phyloP scores from a whole-genome alignment of 2,113 vertebrate species.

The Osmerus mordax region DNA sequence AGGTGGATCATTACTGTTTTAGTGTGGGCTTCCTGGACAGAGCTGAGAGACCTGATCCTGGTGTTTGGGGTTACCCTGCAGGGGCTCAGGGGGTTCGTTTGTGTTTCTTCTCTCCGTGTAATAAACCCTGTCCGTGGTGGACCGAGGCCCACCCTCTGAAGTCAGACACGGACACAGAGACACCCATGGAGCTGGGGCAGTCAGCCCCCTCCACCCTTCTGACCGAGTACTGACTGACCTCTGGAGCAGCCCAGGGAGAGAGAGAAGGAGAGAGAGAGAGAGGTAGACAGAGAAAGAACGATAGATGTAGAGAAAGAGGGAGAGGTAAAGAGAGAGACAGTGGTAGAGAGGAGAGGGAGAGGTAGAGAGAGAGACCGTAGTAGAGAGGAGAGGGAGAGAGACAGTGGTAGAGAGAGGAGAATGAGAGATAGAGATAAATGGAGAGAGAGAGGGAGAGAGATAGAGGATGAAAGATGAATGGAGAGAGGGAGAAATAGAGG shows the following conservation, averaged over 20 bases:
- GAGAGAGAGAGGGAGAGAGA: background rate
- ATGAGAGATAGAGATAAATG: background rate
- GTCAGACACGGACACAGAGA: conserved; percentile 1
- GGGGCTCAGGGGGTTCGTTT: background rate
- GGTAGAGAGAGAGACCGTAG: background rate
- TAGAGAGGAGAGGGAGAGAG: background rate
- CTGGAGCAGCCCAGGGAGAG: background rate
- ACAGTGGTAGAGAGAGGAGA: background rate
- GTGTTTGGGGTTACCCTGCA: conserved; percentile 26
- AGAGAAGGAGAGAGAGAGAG: background rate
- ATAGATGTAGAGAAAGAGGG: background rate
- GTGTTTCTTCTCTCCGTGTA: conserved; percentile 14
- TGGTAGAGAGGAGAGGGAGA: background rate
- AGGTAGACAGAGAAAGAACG: background rate
- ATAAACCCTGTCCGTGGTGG: conserved; percentile 15
- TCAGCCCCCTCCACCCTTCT: background rate
- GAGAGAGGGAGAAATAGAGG: background rate
- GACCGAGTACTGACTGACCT: too few relatives aligned
- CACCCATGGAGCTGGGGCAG: background rate
- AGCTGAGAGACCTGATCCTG: conserved; percentile 19
- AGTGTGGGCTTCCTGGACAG: conserved; percentile 9
- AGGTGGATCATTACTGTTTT: conserved; percentile 8
- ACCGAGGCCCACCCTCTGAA: background rate
- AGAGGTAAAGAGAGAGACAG: background rate
- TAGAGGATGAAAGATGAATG: background rate